These are phyloP conservation scores for Hycleus cichorii DNA, from an alignment of 1,140 invertebrate genomes.

Conservation along the genomic window DNA sequence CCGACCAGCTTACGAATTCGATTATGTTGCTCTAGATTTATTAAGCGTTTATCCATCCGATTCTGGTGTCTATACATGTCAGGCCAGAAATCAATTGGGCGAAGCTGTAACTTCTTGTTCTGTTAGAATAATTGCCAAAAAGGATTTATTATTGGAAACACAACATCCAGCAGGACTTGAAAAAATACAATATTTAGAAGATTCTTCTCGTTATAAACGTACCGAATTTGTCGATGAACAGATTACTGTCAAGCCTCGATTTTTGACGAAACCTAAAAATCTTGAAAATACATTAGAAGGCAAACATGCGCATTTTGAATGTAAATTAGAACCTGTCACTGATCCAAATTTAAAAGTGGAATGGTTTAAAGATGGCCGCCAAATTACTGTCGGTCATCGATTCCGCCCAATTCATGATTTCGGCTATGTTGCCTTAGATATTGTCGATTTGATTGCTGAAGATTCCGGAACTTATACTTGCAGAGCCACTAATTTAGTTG, in stretches of 20 bases:
- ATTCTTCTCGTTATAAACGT: constrained; percentile 75
- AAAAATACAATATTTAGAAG: constrained; percentile 86
- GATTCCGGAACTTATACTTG: constrained; percentile 92
- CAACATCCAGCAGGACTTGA: constrained; percentile 82
- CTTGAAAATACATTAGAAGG: constrained; percentile 81
- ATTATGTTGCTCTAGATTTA: constrained; percentile 93
- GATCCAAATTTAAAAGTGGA: constrained; percentile 90
- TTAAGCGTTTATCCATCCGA: constrained; percentile 94
- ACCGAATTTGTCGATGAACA: constrained; percentile 76
- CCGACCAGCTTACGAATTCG: constrained; percentile 94
- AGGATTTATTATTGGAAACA: constrained; percentile 73
- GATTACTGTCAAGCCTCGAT: constrained; percentile 72
- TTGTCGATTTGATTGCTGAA: constrained; percentile 85
- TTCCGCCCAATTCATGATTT: constrained; percentile 94
- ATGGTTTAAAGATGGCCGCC: constrained; percentile 88
- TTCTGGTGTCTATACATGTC: constrained; percentile 91
- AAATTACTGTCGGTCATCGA: constrained; percentile 80
- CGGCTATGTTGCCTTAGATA: constrained; percentile 88
- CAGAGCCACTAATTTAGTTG: constrained; percentile 80
- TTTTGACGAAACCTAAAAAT: constrained; percentile 79
- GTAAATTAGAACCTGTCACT: constrained; percentile 92
- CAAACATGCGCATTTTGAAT: constrained; percentile 94
- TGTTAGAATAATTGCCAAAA: constrained; percentile 80
- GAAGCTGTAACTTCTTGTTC: constrained; percentile 91
- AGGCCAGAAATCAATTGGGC: constrained; percentile 83